Conservation (phyloP, 2,888 invertebrate genomes). For the Chloroclysta siterata region DNA sequence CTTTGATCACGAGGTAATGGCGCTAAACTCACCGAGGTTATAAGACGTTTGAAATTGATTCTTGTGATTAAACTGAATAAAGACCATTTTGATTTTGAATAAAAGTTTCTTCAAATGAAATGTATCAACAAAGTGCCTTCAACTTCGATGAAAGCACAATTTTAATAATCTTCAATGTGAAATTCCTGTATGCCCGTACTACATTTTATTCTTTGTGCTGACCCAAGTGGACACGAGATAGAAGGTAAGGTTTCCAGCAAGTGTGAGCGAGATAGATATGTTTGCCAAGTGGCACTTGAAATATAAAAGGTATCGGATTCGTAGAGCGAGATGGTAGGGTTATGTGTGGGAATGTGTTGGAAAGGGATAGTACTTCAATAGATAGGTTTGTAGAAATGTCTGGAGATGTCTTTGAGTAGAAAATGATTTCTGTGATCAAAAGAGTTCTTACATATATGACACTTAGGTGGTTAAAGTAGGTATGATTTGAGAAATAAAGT, state of each 20-base stretch:
- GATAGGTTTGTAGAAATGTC: conserved; percentile 30
- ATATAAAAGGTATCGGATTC: conserved; percentile 81
- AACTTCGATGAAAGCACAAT: neutral
- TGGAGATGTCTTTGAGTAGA: conserved; percentile 17
- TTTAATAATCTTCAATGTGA: neutral
- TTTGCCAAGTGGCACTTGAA: conserved; percentile 68
- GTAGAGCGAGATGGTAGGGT: conserved; percentile 37
- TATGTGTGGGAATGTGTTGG: conserved; percentile 25
- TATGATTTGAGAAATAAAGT: no score
- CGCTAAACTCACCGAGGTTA: no score
- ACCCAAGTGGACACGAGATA: conserved; percentile 65
- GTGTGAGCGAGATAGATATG: conserved; percentile 59
- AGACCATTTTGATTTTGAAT: no score
- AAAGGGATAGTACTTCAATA: conserved; percentile 41
- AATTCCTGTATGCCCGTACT: conserved; percentile 1
- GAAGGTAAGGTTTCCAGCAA: conserved; percentile 40
- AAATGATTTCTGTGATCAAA: conserved; percentile 17
- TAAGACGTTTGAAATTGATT: no score
- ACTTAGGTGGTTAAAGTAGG: no score
- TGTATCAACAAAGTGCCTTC: no score
- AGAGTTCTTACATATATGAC: neutral
- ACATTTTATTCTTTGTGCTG: conserved; percentile 42
- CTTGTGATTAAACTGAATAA: no score
- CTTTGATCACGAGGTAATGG: no score
- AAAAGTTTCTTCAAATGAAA: no score